A percentile compares a stretch with the other conserved stretches of the same genome.
Conservation (phyloP, 2,888 invertebrate genomes). For the Melanophora roralis region DNA sequence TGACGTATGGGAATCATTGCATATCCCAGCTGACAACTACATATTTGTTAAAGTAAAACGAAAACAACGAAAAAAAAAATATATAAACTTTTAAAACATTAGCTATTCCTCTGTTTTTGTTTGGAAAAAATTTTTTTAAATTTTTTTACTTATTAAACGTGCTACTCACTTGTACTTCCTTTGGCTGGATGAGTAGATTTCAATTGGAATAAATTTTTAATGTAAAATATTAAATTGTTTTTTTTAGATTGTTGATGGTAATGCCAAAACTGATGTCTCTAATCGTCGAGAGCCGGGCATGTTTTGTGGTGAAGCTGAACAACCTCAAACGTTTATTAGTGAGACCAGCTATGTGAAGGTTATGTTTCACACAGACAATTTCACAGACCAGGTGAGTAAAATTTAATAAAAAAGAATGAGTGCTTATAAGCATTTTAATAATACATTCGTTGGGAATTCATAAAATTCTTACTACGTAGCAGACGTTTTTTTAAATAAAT, state of each 20-base stretch:
- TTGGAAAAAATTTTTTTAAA: neutral
- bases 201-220: conserved; percentile 54
- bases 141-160: conserved; percentile 41
- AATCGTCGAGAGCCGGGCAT: conserved; percentile 92
- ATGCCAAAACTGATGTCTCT: conserved; percentile 91
- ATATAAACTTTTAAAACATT: neutral
- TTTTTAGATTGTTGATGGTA: conserved; percentile 90
- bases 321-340: conserved; percentile 95
- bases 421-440: no score
- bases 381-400: conserved; percentile 85
- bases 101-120: no score
- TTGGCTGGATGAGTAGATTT: conserved; percentile 45
- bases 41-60: conserved; percentile 43
- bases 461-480: no score
- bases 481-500: no score
- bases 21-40: conserved; percentile 41
- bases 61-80: neutral
- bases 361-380: conserved; percentile 93
- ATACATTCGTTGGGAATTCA: no score
- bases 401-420: no score
- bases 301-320: conserved; percentile 95
- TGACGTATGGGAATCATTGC: conserved; percentile 67
- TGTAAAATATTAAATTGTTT: neutral
- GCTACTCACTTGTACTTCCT: neutral
- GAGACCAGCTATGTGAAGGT: conserved; percentile 95